Evolutionary conservation across 2,113 vertebrate species (phyloP).

Genomic region (Atractosteus spatula): DNA sequence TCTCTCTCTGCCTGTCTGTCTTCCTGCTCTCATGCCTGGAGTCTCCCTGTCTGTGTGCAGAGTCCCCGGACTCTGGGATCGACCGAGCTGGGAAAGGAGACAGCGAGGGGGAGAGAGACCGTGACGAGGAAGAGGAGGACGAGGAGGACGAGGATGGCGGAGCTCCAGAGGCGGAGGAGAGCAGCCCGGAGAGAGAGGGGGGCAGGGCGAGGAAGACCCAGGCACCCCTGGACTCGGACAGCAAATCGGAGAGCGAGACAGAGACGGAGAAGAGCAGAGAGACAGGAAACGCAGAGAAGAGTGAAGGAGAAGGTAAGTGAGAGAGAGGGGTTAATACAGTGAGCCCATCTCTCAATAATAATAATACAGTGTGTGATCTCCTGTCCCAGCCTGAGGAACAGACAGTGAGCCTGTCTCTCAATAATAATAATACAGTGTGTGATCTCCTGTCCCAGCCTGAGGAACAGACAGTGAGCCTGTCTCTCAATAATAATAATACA

Average conservation of each 20-base stretch:
- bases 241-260: constrained; percentile 11
- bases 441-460: too few species aligned
- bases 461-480: too few species aligned
- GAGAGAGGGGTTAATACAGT: constrained; percentile 38
- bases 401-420: too few species aligned
- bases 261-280: constrained; percentile 7
- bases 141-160: neutral
- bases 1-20: too few species aligned
- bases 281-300: neutral
- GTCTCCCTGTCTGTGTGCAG: neutral
- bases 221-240: neutral
- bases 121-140: neutral
- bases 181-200: constrained; percentile 4
- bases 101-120: constrained; percentile 1
- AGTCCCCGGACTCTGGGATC: constrained; percentile 40
- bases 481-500: too few species aligned
- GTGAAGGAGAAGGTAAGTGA: neutral
- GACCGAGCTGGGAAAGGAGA: constrained; percentile 29
- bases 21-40: too few species aligned
- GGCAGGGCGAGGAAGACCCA: neutral
- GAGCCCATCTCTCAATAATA: neutral
- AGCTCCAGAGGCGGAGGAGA: neutral
- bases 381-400: too few species aligned
- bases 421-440: too few species aligned
- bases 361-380: too few species aligned